Conservation (phyloP, 1,140 invertebrate species). For the Heliconius eleuchia region DNA sequence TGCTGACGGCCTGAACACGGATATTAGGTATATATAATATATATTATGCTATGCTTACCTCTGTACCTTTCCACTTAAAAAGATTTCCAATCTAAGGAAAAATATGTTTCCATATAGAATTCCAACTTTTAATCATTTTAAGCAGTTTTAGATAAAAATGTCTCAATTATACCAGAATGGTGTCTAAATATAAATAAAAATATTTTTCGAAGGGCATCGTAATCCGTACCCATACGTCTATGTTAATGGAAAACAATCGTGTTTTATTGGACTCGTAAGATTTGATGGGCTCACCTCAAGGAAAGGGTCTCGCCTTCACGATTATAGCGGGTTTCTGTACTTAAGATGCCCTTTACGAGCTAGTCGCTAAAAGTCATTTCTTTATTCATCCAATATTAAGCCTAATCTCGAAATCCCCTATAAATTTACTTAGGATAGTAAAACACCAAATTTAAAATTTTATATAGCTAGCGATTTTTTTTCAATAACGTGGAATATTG, state of each 20-base stretch:
- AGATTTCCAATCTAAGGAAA: too few relatives aligned
- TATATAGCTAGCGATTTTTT: background rate
- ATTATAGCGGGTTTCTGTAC: constrained; percentile 66
- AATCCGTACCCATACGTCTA: constrained; percentile 40
- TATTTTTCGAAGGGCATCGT: constrained; percentile 17
- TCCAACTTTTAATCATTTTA: background rate
- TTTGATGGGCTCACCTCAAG: constrained; percentile 73
- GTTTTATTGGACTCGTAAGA: constrained; percentile 76
- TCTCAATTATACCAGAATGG: background rate
- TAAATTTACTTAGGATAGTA: constrained; percentile 24
- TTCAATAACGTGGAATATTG: background rate
- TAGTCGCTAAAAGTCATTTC: constrained; percentile 63
- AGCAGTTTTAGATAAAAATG: background rate
- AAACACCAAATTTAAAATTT: background rate
- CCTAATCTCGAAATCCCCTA: constrained; percentile 28
- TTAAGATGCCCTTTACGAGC: constrained; percentile 63
- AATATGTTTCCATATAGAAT: background rate
- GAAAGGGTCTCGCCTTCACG: constrained; percentile 62
- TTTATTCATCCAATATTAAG: constrained; percentile 47
- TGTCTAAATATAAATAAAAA: constrained; percentile 21
- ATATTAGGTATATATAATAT: too few relatives aligned
- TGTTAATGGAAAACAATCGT: constrained; percentile 78
- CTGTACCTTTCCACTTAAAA: too few relatives aligned
- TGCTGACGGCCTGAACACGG: too few relatives aligned
- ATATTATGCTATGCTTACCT: too few relatives aligned